Evolutionary conservation across 2,113 vertebrate species (phyloP), one percentile per base, ranked within the genome.

Genomic region (Tragulus kanchil): DNA sequence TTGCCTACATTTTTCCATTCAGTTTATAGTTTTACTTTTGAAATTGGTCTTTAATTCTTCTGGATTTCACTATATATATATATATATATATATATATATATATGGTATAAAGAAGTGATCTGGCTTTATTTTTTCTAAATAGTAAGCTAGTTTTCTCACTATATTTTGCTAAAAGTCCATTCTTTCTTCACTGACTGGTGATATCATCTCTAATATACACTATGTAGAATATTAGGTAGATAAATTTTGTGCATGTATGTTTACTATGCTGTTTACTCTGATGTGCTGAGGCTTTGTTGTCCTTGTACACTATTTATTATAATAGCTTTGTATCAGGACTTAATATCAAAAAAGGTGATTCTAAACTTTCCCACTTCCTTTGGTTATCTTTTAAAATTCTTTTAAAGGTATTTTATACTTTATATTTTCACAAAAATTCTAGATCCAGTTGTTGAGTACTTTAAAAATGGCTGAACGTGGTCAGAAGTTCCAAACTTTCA

Each of bases 91-190:
- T 36, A 36, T 36, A 36, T 36, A 36, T 36, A 36, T 73, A 25
- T 86, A n/a, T 61, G 8, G 4, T 45, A 65, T 84, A 28, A 77
- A 16, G 15, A 56, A 85, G 5, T 26, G 10, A 62, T 79, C n/a
- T 36, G 79, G 36, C 21, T 75, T 89, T 28, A 82, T 59, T 71
- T 95, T 61, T 91, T 81, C 45, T 48, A 6, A 48, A 26, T 67
- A 52, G 26, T 85, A 69, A 92, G 42, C 50, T 85, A 58, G 7
- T 71, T 89, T 97, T 95, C 17, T 73, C 31, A 87, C 3, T 54
- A n/a, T 25, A 31, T 78, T 87, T 21, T 71, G 28, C 48, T 90
- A 61, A 93, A 88, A 90, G 36, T 28, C 8, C 2, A n/a, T 59
- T 10, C 26, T 95, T 85, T 81, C 69, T 69, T 89, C 45, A 89